Evolutionary conservation across 2,888 invertebrate genomes (phyloP), one percentile per base, ranked within the genome.

Genomic region (Homarus gammarus): DNA sequence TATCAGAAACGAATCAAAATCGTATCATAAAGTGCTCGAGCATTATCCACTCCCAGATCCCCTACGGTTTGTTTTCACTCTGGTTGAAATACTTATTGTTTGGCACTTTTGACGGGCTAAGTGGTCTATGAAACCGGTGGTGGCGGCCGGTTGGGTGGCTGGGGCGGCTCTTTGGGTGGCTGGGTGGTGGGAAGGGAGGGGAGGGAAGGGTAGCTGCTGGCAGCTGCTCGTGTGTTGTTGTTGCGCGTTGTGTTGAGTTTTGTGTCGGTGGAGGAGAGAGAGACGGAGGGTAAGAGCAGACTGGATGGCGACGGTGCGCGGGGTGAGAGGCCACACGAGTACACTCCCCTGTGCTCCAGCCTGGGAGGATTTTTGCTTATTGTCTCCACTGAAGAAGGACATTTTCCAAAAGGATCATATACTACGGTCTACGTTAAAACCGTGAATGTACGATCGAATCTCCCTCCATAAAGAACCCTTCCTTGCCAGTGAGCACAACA

Each of bases 51-150:
- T 77, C 33, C 49, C 33, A 77, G 85, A 61, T 68, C 85, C 77
- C 84, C 56, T 31, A 56, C 78, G 36, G 87, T 73, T 73, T 87
- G 79, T 87, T 87, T 87, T 73, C 81, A 31, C 44, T 81, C 61
- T 22, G 44, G 81, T 82, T 87, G 87, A 87, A 87, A 87, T 87
- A 87, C 77, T 72, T 72, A 87, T 81, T 87, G 87, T 87, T 81
- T 87, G 87, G 61, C 73, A 87, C 81, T 87, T 81, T 87, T 72
- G 68, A 68, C 44, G 78, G 68, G 38, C 49, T 78, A 73, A 85
- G 85, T 81, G 87, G 73, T 64, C 38, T 70, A 40, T 82, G 77
- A 77, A 75, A 77, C 77, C 77, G 77, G 33, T n/a, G 77, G 68
- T 33, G 73, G 44, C n/a, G 70, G 70, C n/a, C 27, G 70, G 70